Evolutionary conservation across 2,113 vertebrate genomes (phyloP).

Genomic region (Clarias macrocephalus): DNA sequence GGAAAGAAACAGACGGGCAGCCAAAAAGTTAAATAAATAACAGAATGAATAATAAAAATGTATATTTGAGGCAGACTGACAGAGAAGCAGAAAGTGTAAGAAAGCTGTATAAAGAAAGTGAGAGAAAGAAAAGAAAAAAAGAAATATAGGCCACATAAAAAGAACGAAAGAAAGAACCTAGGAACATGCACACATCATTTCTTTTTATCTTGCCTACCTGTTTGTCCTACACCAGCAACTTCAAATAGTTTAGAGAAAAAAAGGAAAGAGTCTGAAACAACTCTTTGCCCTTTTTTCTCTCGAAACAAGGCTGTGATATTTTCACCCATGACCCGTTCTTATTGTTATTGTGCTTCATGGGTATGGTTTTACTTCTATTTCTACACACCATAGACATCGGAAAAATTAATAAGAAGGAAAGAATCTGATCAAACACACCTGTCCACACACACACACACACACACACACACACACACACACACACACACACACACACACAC

Average conservation of each 20-base stretch:
- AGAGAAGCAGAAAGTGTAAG: background rate
- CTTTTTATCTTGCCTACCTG: too few relatives aligned
- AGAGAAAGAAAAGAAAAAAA: background rate
- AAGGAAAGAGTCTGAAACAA: background rate
- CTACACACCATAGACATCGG: background rate
- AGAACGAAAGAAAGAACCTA: background rate
- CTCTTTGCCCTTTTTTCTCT: background rate
- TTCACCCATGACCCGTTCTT: background rate
- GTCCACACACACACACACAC: background rate
- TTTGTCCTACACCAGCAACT: too few relatives aligned
- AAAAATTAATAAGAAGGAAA: background rate
- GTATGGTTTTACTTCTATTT: background rate
- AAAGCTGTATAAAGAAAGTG: background rate
- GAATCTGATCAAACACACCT: background rate
- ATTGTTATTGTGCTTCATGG: background rate
- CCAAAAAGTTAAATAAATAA: too few relatives aligned
- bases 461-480: too few relatives aligned
- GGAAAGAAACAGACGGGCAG: background rate
- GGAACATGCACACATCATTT: too few relatives aligned
- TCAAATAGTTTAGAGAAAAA: too few relatives aligned
- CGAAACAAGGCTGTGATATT: background rate
- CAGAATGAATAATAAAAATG: too few relatives aligned
- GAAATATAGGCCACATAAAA: background rate
- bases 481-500: too few relatives aligned
- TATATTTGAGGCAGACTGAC: background rate